phyloP scores from a whole-genome alignment of 1,140 invertebrate genomes.

The Lepeophtheirus salmonis region DNA sequence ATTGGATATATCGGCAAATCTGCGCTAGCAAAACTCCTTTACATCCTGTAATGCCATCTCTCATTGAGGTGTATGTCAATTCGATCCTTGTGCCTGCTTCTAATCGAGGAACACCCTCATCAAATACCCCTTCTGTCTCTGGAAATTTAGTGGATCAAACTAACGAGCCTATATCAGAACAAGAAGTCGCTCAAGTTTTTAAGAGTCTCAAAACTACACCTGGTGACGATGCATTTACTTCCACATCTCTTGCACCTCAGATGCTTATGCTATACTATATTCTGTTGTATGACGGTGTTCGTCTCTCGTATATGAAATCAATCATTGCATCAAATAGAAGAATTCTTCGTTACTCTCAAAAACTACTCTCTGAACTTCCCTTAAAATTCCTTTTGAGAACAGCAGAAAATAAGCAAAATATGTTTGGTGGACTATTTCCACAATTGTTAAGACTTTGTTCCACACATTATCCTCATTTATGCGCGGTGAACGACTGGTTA shows the following conservation, averaged over 20 bases:
- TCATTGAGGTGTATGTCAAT: conserved; percentile 87
- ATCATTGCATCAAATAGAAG: conserved; percentile 45
- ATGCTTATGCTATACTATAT: conserved; percentile 78
- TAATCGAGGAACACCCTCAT: conserved; percentile 3
- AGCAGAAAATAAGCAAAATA: conserved; percentile 73
- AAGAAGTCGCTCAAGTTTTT: conserved; percentile 70
- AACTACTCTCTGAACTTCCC: conserved; percentile 72
- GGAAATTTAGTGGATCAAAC: conserved; percentile 49
- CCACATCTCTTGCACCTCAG: conserved; percentile 32
- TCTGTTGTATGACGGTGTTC: conserved; percentile 73
- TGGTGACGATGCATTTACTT: background rate
- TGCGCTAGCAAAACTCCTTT: conserved; percentile 62
- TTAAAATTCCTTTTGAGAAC: conserved; percentile 84
- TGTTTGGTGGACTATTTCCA: conserved; percentile 63
- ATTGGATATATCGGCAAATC: conserved; percentile 83
- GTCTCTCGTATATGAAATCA: conserved; percentile 53
- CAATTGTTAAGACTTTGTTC: conserved; percentile 62
- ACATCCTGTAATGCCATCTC: conserved; percentile 74
- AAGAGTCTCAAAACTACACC: background rate
- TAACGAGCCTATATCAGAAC: conserved; percentile 75
- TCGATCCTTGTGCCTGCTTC: conserved; percentile 55
- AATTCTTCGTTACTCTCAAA: conserved; percentile 64
- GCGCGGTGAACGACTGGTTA: conserved; percentile 85
- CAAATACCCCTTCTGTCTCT: background rate
- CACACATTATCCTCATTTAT: conserved; percentile 84